Base-by-base conservation (phyloP, 2,888 invertebrate genomes). In the Drosophila bunnanda region DNA sequence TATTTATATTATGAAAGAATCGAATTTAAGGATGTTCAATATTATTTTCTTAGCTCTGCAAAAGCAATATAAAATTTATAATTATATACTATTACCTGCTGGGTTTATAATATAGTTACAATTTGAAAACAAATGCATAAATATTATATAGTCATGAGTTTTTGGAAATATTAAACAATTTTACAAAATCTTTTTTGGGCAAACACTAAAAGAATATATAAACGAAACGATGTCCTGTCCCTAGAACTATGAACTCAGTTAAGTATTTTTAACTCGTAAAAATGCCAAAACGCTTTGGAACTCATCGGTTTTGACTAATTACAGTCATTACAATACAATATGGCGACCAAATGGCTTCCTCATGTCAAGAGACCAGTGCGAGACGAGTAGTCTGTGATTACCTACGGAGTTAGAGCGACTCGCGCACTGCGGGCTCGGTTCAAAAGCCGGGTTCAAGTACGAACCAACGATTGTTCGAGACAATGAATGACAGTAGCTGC, bases 371-470 rank as follows among this genome's bases (percentile, higher is more conserved):
- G 48, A 54, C 46, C 68, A 17, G 13, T 72, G 54, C 77, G 71
- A 76, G 52, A 50, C 70, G 72, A 65, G 78, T 70, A 72, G 66
- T 78, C 68, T 74, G 71, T 61, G 75, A 83, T 82, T 76, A 82
- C 76, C 78, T 73, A 73, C 75, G 74, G 58, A 64, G 69, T 58
- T 70, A 30, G 64, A 60, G 65, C 43, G 64, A 34, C 64, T 62
- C 50, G 64, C 20, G 59, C 50, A 22, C 53, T 64, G 28, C 52
- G 56, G 44, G 66, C 54, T 46, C 55, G 55, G 78, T 73, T 83
- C 72, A 78, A 74, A 65, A 75, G 46, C 54, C 67, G 81, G 68
- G 75, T 77, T 82, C 82, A 82, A 83, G 84, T 83, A 78, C 84
- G 69, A 74, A 70, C 82, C 74, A 76, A 61, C 73, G 75, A 84